These are phyloP conservation scores for Sphaerophoria taeniata DNA, from an alignment of 2,888 invertebrate species.

Conservation along the genomic window DNA sequence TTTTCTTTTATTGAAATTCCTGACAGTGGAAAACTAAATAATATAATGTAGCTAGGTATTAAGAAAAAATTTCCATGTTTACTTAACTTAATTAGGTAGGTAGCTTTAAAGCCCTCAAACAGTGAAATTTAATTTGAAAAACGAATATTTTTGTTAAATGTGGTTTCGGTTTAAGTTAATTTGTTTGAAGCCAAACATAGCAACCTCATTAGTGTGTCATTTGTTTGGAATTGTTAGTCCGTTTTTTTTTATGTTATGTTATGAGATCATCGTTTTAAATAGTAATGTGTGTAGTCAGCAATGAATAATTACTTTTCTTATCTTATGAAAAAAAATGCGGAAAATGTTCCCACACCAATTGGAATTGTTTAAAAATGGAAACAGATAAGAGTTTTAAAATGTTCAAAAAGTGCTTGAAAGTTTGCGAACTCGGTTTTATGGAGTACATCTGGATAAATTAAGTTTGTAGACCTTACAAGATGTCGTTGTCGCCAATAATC, in stretches of 20 bases:
- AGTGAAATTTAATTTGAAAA: background rate
- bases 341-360: no score
- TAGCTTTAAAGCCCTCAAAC: conserved; percentile 37
- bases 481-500: no score
- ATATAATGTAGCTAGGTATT: no score
- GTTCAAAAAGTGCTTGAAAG: no score
- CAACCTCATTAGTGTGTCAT: background rate
- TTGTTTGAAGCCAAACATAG: background rate
- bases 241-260: background rate
- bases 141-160: no score
- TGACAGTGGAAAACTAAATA: background rate
- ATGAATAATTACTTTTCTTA: background rate
- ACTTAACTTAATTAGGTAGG: conserved; percentile 63
- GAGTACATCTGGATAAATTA: no score
- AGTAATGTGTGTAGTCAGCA: background rate
- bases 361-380: no score
- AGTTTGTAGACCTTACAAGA: no score
- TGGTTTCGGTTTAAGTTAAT: background rate
- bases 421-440: no score
- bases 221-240: background rate
- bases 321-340: background rate
- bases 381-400: no score
- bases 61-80: conserved; percentile 49
- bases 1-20: no score
- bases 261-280: background rate